phyloP scores from a whole-genome alignment of 2,888 invertebrate species.

The Drosophila planitibia region DNA sequence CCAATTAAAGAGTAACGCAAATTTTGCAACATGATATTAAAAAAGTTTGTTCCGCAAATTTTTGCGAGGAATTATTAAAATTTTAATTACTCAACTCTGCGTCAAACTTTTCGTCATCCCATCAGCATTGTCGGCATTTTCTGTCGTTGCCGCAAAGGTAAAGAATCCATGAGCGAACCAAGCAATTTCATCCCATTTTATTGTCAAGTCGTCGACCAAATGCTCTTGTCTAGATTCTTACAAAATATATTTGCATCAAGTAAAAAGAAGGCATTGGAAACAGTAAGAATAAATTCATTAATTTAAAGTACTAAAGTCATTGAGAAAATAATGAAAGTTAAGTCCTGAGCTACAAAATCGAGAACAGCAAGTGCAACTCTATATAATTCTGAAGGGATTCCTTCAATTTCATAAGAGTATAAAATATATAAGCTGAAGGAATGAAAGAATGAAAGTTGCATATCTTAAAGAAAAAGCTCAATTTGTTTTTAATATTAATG shows the following conservation, averaged over 20 bases:
- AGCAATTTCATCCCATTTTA: background rate
- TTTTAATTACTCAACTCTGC: slow-evolving; percentile 72
- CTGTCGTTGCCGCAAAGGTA: slow-evolving; percentile 44
- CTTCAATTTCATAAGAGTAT: background rate
- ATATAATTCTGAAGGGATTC: background rate
- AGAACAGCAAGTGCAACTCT: background rate
- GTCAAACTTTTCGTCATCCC: slow-evolving; percentile 56
- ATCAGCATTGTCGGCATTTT: slow-evolving; percentile 12
- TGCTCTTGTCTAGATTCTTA: slow-evolving; percentile 3
- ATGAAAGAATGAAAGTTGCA: background rate
- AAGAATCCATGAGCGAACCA: slow-evolving; percentile 8
- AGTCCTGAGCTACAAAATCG: background rate
- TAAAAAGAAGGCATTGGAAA: no score
- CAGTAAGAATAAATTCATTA: no score
- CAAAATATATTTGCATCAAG: background rate
- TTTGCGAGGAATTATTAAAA: slow-evolving; percentile 68
- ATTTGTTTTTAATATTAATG: slow-evolving; percentile 1
- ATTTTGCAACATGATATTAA: slow-evolving; percentile 52
- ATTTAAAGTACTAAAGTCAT: no score
- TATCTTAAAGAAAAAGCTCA: background rate
- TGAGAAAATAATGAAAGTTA: no score
- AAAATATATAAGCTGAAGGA: background rate
- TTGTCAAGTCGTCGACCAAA: background rate
- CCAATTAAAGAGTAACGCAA: slow-evolving; percentile 60
- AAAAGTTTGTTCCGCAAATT: slow-evolving; percentile 56